Conservation (phyloP, 2,888 invertebrate species). For the Philopedon plagiatum region DNA sequence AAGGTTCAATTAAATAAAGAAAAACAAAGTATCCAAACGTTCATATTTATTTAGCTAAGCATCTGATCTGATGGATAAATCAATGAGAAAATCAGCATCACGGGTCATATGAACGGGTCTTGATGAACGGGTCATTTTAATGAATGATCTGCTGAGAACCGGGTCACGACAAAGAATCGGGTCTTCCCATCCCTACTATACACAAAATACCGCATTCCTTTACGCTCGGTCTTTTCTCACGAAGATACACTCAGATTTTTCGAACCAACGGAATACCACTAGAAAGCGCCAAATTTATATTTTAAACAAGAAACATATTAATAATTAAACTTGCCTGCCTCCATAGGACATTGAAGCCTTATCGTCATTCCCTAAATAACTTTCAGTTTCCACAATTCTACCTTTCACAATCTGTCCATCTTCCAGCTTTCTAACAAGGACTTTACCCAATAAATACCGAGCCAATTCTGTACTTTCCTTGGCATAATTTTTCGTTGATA, state of each 20-base stretch:
- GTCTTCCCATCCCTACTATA: too few species aligned
- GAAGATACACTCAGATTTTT: neutral
- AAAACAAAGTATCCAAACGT: too few species aligned
- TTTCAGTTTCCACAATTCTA: constrained; percentile 81
- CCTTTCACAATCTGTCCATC: constrained; percentile 73
- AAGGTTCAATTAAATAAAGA: too few species aligned
- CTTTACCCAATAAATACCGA: constrained; percentile 73
- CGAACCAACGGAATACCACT: neutral
- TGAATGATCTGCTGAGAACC: too few species aligned
- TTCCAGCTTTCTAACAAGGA: constrained; percentile 72
- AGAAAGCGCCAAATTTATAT: constrained; percentile 1
- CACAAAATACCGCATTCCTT: too few species aligned
- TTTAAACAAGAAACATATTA: neutral
- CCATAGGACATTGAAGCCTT: constrained; percentile 77
- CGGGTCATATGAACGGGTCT: too few species aligned
- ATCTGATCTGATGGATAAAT: too few species aligned
- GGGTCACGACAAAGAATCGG: too few species aligned
- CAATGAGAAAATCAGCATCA: too few species aligned
- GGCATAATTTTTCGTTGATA: constrained; percentile 53
- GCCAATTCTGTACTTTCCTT: constrained; percentile 52
- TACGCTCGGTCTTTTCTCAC: too few species aligned
- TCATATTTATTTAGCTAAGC: too few species aligned
- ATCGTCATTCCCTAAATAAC: constrained; percentile 78
- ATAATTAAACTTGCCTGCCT: constrained; percentile 59
- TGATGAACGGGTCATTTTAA: too few species aligned